Percentiles rank a stretch among this genome's conserved stretches.
These are phyloP conservation scores for Zaprionus kolodkinae DNA, from an alignment of 1,140 invertebrate genomes.

Conservation along the genomic window DNA sequence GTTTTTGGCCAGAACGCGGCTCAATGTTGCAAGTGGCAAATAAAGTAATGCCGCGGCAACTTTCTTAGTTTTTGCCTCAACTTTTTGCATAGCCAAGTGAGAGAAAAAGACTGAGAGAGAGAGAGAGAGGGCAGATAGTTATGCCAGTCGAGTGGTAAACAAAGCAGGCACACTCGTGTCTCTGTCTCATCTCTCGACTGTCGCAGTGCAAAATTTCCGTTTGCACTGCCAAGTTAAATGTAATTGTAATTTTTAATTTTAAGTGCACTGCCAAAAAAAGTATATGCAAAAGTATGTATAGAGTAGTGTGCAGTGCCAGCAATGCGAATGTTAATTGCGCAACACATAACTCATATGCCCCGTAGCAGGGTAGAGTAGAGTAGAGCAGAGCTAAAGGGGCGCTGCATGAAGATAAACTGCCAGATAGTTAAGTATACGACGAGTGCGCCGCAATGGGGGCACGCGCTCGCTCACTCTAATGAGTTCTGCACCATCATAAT, in stretches of 20 bases:
- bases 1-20: constrained; percentile 19
- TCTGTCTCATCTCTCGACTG: constrained; percentile 25
- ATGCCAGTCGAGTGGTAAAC: constrained; percentile 25
- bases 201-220: constrained; percentile 54
- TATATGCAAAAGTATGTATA: constrained; percentile 53
- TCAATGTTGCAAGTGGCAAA: constrained; percentile 62
- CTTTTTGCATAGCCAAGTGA: neutral
- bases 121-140: neutral
- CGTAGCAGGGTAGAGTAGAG: neutral
- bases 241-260: constrained; percentile 83
- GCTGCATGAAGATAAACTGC: constrained; percentile 19
- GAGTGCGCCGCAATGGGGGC: constrained; percentile 28
- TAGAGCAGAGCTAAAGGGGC: neutral
- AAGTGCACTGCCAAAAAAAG: constrained; percentile 69
- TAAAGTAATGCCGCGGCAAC: constrained; percentile 61
- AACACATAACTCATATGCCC: constrained; percentile 74
- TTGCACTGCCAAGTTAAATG: constrained; percentile 74
- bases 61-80: constrained; percentile 40
- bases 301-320: constrained; percentile 56
- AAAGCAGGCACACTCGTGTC: constrained; percentile 10
- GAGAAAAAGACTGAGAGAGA: neutral
- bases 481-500: constrained; percentile 52
- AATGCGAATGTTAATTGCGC: constrained; percentile 81
- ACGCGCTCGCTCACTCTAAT: constrained; percentile 47
- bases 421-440: constrained; percentile 27